These are phyloP conservation scores for Dexiosoma caninum DNA, from an alignment of 2,888 invertebrate species.

Conservation along the genomic window DNA sequence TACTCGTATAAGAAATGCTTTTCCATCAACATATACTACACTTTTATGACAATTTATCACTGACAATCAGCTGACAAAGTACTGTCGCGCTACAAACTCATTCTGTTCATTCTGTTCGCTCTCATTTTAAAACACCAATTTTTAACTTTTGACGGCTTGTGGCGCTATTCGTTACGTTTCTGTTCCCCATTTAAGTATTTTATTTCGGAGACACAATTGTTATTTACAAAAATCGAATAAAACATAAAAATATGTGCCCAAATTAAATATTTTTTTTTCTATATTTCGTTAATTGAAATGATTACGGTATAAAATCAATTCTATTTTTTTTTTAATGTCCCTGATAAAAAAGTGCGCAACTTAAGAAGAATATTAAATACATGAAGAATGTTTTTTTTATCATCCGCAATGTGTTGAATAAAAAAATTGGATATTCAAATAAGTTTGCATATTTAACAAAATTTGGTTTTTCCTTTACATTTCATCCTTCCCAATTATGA, in stretches of 20 bases:
- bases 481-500: not conserved
- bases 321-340: not conserved
- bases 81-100: no score
- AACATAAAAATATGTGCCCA: not conserved
- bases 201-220: not conserved
- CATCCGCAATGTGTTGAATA: no score
- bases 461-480: constrained; percentile 32
- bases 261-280: not conserved
- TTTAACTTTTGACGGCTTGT: no score
- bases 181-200: no score
- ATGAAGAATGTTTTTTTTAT: not conserved
- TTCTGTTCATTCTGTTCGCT: no score
- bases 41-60: no score
- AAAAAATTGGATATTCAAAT: not conserved
- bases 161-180: no score
- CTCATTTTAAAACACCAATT: no score
- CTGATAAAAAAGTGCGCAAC: constrained; percentile 14
- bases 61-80: no score
- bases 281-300: not conserved
- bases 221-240: no score
- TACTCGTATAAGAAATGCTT: no score
- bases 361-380: constrained; percentile 6
- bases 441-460: constrained; percentile 15
- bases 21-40: no score
- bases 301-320: constrained; percentile 22